These are phyloP conservation scores for Bradysia coprophila DNA, from an alignment of 1,140 invertebrate genomes.

Conservation along the genomic window DNA sequence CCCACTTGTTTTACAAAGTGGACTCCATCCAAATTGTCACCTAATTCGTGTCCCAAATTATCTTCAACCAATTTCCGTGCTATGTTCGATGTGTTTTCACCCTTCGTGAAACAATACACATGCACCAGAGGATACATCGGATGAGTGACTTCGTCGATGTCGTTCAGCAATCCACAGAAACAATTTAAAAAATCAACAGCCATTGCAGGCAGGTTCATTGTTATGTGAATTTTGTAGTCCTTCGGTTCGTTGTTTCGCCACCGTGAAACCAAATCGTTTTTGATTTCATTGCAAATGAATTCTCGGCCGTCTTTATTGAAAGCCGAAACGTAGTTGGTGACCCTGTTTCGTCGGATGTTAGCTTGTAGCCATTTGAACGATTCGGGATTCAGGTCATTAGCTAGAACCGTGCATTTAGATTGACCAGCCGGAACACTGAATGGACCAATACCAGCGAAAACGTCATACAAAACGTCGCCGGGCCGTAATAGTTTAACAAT, in stretches of 20 bases:
- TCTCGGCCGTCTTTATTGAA: constrained; percentile 79
- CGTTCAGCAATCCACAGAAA: constrained; percentile 47
- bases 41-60: constrained; percentile 35
- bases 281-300: constrained; percentile 57
- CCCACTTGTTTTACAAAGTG: constrained; percentile 76
- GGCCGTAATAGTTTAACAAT: constrained; percentile 45
- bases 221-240: constrained; percentile 43
- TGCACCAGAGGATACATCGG: constrained; percentile 32
- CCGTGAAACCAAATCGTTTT: constrained; percentile 32
- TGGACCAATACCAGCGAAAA: constrained; percentile 91
- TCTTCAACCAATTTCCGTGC: constrained; percentile 43
- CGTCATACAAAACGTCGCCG: constrained; percentile 74
- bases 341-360: constrained; percentile 71
- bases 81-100: constrained; percentile 32
- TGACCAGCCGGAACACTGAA: constrained; percentile 79
- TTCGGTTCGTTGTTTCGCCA: constrained; percentile 6
- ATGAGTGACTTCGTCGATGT: constrained; percentile 18
- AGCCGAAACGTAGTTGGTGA: constrained; percentile 33
- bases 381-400: constrained; percentile 93
- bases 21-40: constrained; percentile 36
- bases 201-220: constrained; percentile 92
- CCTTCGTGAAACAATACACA: constrained; percentile 65
- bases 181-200: constrained; percentile 72
- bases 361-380: constrained; percentile 69
- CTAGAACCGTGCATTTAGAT: constrained; percentile 55